Evolutionary conservation across 2,888 invertebrate genomes (phyloP).

Genomic region (Malthinus seriepunctatus): DNA sequence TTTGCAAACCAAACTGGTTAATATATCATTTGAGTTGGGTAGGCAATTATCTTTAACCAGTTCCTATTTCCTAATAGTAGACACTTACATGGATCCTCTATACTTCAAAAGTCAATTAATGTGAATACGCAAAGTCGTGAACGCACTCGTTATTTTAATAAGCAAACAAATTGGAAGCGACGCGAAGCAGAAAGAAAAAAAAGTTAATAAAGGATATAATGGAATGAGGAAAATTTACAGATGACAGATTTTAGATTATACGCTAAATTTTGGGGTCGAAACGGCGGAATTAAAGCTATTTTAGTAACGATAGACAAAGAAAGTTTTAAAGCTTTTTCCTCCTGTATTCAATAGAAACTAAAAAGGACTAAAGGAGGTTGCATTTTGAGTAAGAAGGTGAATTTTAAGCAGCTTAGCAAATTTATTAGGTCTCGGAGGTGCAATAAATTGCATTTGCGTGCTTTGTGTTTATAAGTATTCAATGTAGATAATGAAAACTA

Average conservation of each 20-base stretch:
- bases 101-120: slow-evolving; percentile 6
- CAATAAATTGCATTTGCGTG: slow-evolving; percentile 3
- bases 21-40: slow-evolving; percentile 16
- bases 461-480: not conserved
- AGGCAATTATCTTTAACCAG: slow-evolving; percentile 15
- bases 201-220: slow-evolving; percentile 18
- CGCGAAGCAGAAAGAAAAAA: not conserved
- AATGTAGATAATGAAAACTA: slow-evolving; percentile 2
- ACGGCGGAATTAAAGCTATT: slow-evolving; percentile 19
- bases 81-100: slow-evolving; percentile 10
- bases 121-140: not conserved
- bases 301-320: slow-evolving; percentile 14
- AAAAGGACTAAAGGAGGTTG: too few species aligned
- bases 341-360: too few species aligned
- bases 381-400: too few species aligned
- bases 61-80: slow-evolving; percentile 15
- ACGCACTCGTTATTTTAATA: slow-evolving; percentile 1
- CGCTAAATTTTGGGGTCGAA: slow-evolving; percentile 19
- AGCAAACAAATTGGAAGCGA: not conserved
- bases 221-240: slow-evolving; percentile 12
- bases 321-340: not conserved
- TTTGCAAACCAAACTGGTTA: not conserved
- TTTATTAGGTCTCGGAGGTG: not conserved
- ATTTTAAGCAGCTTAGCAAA: too few species aligned
- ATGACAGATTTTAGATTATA: slow-evolving; percentile 15